Conservation (phyloP, 2,888 invertebrate genomes). For the Clunio marinus region DNA sequence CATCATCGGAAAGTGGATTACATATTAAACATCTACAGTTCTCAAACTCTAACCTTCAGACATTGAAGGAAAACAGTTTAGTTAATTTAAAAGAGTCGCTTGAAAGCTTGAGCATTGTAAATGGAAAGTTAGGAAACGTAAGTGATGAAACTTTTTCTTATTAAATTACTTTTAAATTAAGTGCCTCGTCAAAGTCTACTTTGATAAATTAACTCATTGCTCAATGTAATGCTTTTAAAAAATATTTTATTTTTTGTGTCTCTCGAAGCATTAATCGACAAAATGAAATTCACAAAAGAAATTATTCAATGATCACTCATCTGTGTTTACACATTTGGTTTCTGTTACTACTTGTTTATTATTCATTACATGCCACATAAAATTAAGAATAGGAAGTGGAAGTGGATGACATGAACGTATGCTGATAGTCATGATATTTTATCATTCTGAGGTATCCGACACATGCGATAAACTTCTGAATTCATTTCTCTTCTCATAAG, state of each 20-base stretch:
- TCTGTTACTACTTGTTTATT: not conserved
- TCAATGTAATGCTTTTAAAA: too few species aligned
- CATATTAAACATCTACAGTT: constrained; percentile 71
- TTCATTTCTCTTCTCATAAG: not conserved
- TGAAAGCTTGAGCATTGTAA: constrained; percentile 73
- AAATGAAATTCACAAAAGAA: too few species aligned
- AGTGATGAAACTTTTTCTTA: too few species aligned
- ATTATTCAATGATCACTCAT: too few species aligned
- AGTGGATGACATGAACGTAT: not conserved
- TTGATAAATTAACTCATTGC: too few species aligned
- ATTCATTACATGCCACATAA: constrained; percentile 1
- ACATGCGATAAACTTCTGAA: constrained; percentile 6
- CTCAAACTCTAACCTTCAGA: constrained; percentile 68
- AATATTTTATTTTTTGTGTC: too few species aligned
- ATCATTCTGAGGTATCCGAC: constrained; percentile 18
- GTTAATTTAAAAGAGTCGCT: constrained; percentile 66
- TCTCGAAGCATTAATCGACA: too few species aligned
- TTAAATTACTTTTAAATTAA: not conserved
- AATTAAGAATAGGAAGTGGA: not conserved
- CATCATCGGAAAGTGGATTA: constrained; percentile 49
- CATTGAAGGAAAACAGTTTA: constrained; percentile 70
- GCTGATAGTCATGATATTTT: constrained; percentile 1
- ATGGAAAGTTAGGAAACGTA: constrained; percentile 59
- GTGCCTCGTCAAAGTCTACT: too few species aligned
- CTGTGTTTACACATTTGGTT: too few species aligned